Conservation (phyloP, 2,797 vertebrate genomes). For the Hippopotamyrus pictus region DNA sequence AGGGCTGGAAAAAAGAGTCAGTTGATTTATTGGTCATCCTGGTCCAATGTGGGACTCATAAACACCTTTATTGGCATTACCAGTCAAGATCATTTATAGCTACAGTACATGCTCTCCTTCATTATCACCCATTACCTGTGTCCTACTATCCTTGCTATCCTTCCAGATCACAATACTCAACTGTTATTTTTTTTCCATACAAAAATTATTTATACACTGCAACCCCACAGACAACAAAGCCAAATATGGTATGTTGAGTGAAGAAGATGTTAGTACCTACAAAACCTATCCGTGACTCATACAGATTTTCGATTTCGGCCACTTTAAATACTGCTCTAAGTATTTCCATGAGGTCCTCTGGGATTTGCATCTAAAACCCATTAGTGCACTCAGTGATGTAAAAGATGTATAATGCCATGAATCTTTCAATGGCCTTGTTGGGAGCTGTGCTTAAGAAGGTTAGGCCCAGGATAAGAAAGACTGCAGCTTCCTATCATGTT, state of each 20-base stretch:
- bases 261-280: slow-evolving; percentile 34
- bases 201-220: not conserved
- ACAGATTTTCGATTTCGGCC: slow-evolving; percentile 55
- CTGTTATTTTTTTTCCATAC: too few relatives aligned
- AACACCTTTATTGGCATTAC: not conserved
- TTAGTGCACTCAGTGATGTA: slow-evolving; percentile 76
- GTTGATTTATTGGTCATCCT: slow-evolving; percentile 60
- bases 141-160: too few relatives aligned
- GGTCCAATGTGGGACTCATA: slow-evolving; percentile 24
- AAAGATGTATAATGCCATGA: slow-evolving; percentile 88
- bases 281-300: slow-evolving; percentile 42
- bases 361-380: slow-evolving; percentile 75
- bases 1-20: slow-evolving; percentile 46
- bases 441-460: slow-evolving; percentile 58
- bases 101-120: too few relatives aligned
- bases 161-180: too few relatives aligned
- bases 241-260: slow-evolving; percentile 19
- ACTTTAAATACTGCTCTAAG: slow-evolving; percentile 61
- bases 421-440: slow-evolving; percentile 74
- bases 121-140: too few relatives aligned
- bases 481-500: slow-evolving; percentile 49
- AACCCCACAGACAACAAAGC: not conserved
- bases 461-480: slow-evolving; percentile 58
- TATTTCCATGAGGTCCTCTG: slow-evolving; percentile 68
- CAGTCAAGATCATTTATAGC: too few relatives aligned